Evolutionary conservation across 2,113 vertebrate species (phyloP), one percentile per base, ranked within the genome.

Genomic region (Coptodon bakossiorum): DNA sequence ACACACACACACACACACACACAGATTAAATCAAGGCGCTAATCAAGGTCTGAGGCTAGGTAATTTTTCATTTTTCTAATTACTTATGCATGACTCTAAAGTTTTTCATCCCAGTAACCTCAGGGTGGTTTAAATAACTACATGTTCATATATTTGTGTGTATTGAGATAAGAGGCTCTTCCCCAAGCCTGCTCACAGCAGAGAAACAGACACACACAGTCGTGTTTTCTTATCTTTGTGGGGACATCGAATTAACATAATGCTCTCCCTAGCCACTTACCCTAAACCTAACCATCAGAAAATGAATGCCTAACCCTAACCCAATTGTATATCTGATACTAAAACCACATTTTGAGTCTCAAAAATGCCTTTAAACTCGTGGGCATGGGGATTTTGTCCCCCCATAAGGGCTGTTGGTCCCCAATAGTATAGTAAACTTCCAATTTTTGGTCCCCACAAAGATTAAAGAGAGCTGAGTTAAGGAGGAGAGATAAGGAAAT

Each of bases 31-130:
- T 86, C 48, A 76, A 84, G 45, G 13, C 3, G 29, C 9, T 81
- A 80, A 90, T 83, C 63, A 86, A 84, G 40, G 86, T 85, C 53
- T 79, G 36, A 80, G 63, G 82, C 40, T n/a, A 83, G 56, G 89
- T 66, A 24, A 76, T 81, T 83, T 83, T 83, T 83, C 12, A 76
- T 87, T 48, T 83, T 85, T 87, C 9, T 82, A 78, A 89, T 90
- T 90, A 80, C 31, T 50, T 76, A 90, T 90, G 56, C 59, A 81
- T 89, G 79, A 80, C 82, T 80, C 27, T 27, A 45, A 61, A 29
- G 3, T 22, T 27, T 87, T 80, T 88, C 48, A 78, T 50, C 54
- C 19, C 24, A 78, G 63, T 54, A 71, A 71, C 81, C 81, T 61
- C 45, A 34, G 63, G 36, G 36, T 56, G 29, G 45, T 56, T 73